phyloP scores from a whole-genome alignment of 2,113 vertebrate species.

The Callipepla squamata region DNA sequence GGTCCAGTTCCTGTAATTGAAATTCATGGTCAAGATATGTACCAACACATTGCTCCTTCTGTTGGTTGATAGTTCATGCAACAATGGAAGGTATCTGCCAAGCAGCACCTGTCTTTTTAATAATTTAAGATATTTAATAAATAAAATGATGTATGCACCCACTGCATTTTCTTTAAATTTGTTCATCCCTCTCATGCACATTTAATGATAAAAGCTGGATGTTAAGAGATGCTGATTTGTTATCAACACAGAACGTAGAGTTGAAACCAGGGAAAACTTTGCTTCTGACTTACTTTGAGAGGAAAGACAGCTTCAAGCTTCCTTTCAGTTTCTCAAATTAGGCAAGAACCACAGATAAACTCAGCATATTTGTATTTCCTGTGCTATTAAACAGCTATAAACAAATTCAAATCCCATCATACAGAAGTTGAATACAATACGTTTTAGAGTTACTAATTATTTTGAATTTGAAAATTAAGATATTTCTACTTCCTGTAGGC shows the following conservation, averaged over 20 bases:
- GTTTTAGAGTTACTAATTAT: neutral
- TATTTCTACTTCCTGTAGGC: neutral
- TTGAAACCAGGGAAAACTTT: neutral
- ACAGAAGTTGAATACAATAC: neutral
- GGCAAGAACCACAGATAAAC: neutral
- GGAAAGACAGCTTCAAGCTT: neutral
- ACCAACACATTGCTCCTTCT: constrained; percentile 23
- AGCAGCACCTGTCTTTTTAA: constrained; percentile 51
- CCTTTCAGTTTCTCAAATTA: neutral
- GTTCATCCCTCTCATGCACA: neutral
- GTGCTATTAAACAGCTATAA: neutral
- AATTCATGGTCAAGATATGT: constrained; percentile 20
- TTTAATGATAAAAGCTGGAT: constrained; percentile 46
- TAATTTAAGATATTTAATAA: constrained; percentile 71
- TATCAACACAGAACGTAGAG: constrained; percentile 7
- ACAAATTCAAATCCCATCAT: neutral
- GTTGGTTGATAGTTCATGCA: constrained; percentile 7
- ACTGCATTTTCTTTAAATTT: constrained; percentile 25
- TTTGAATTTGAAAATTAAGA: neutral
- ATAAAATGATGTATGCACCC: constrained; percentile 32
- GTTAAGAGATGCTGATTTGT: constrained; percentile 41
- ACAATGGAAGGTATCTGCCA: constrained; percentile 24
- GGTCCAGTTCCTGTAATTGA: constrained; percentile 11
- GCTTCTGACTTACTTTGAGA: neutral
- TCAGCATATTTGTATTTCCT: neutral